phyloP scores from a whole-genome alignment of 2,113 vertebrate species.

The Prunella himalayana region DNA sequence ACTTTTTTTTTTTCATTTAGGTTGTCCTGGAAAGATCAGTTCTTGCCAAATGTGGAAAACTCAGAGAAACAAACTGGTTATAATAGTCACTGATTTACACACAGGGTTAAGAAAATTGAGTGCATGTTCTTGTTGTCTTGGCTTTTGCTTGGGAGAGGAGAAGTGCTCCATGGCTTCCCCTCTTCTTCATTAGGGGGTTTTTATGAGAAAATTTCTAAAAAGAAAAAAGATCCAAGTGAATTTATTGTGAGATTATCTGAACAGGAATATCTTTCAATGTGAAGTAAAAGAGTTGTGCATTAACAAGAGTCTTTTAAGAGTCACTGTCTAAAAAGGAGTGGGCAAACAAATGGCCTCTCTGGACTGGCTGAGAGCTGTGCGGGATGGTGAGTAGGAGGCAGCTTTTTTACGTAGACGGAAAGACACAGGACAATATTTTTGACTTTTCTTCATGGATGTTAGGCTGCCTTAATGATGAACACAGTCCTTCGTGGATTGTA shows the following conservation, averaged over 20 bases:
- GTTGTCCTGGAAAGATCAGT: neutral
- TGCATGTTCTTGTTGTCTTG: neutral
- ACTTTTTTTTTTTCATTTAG: neutral
- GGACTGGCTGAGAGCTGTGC: neutral
- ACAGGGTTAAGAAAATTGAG: neutral
- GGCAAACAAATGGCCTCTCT: neutral
- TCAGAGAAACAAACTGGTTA: neutral
- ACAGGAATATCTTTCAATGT: neutral
- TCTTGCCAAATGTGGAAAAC: neutral
- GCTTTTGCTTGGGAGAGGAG: neutral
- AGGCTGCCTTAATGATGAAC: neutral
- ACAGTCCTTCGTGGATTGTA: too few species aligned
- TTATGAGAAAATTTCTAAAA: neutral
- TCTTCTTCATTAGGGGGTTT: rapidly evolving
- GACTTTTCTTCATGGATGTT: neutral
- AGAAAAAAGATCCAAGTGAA: neutral
- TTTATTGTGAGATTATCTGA: neutral
- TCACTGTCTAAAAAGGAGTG: neutral
- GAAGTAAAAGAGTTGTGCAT: neutral
- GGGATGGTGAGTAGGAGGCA: neutral
- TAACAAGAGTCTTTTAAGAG: neutral
- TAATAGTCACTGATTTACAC: neutral
- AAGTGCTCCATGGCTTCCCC: neutral
- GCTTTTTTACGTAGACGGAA: neutral
- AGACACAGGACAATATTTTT: neutral